These are phyloP conservation scores for Schizopygopsis pylzovi DNA, from an alignment of 2,797 vertebrate species.

Conservation along the genomic window DNA sequence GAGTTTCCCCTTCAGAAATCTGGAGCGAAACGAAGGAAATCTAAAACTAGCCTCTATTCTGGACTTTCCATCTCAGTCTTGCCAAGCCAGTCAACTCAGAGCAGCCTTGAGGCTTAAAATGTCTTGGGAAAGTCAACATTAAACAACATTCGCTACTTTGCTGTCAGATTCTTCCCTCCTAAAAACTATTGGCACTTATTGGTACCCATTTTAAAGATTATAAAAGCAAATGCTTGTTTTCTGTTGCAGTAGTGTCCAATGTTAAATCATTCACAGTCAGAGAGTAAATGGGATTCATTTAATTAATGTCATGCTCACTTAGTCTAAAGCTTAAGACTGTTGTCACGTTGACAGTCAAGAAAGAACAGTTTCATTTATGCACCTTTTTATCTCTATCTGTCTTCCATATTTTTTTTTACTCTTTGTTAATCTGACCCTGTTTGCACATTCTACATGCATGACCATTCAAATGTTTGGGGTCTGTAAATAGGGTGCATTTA, in stretches of 20 bases:
- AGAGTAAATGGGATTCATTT: background rate
- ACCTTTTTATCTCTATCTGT: background rate
- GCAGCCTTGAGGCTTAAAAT: slow-evolving; percentile 38
- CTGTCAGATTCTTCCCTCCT: background rate
- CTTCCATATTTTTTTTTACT: background rate
- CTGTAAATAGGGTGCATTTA: background rate
- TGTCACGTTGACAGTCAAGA: background rate
- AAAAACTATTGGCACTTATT: background rate
- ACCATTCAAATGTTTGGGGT: background rate
- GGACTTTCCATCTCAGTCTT: slow-evolving; percentile 66
- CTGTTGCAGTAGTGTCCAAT: background rate
- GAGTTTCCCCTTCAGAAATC: slow-evolving; percentile 62
- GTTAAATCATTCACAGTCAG: background rate
- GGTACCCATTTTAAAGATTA: background rate
- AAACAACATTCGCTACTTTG: background rate
- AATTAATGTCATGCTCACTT: background rate
- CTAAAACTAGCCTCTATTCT: slow-evolving; percentile 61
- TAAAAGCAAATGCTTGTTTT: background rate
- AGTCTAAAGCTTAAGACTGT: background rate
- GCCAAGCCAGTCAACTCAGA: slow-evolving; percentile 58
- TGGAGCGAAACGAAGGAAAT: slow-evolving; percentile 68
- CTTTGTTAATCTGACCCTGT: background rate
- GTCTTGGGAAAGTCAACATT: slow-evolving; percentile 39
- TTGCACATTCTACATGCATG: background rate
- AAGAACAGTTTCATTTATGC: background rate